Conservation (phyloP, 1,140 invertebrate genomes). For the Oscheius sp. region DNA sequence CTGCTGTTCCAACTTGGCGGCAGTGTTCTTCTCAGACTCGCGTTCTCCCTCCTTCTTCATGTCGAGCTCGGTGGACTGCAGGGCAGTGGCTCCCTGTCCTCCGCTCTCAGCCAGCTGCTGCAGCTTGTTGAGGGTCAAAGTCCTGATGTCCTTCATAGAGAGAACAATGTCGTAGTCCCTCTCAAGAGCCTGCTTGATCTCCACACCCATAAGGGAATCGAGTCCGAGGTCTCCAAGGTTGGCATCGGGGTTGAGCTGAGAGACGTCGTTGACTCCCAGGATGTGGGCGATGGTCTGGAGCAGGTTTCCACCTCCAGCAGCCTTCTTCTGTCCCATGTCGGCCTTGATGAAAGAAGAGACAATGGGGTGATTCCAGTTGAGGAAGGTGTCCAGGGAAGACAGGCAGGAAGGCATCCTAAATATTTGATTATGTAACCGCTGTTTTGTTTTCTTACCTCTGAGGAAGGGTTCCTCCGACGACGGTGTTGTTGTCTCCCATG, state of each 20-base stretch:
- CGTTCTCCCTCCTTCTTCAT: constrained; percentile 55
- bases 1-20: constrained; percentile 56
- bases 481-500: constrained; percentile 83
- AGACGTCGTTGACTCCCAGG: constrained; percentile 75
- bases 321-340: constrained; percentile 65
- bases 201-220: constrained; percentile 95
- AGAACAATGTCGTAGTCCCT: constrained; percentile 83
- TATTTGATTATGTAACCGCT: not conserved
- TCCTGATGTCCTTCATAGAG: constrained; percentile 83
- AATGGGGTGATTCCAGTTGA: constrained; percentile 81
- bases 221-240: constrained; percentile 87
- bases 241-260: constrained; percentile 72
- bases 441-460: constrained; percentile 65
- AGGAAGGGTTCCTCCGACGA: constrained; percentile 85
- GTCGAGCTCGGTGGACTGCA: constrained; percentile 56
- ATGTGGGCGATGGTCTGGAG: constrained; percentile 68
- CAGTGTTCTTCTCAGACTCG: constrained; percentile 46
- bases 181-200: constrained; percentile 93
- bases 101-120: constrained; percentile 68
- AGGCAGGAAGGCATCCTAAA: constrained; percentile 79
- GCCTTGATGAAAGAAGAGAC: constrained; percentile 69
- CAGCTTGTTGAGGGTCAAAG: constrained; percentile 67
- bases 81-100: constrained; percentile 39
- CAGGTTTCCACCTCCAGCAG: constrained; percentile 78
- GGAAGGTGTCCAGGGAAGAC: constrained; percentile 77